Conservation (phyloP, 2,113 vertebrate genomes). For the Cinclus cinclus region DNA sequence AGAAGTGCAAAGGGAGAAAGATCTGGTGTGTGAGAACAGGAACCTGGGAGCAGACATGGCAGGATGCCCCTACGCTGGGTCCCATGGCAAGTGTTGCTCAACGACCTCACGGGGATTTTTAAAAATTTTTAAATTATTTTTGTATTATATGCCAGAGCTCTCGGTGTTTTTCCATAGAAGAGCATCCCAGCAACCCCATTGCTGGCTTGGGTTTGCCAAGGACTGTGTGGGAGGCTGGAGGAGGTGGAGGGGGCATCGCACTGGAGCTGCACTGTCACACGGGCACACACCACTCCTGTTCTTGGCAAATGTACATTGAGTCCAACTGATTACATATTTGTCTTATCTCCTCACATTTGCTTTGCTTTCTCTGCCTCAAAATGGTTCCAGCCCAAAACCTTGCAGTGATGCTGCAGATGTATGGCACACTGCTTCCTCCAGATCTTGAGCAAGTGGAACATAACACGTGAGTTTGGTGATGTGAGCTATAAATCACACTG, state of each 20-base stretch:
- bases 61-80: not conserved
- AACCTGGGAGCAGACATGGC: not conserved
- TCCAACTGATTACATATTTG: not conserved
- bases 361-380: not conserved
- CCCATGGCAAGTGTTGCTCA: not conserved
- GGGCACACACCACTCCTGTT: rapidly evolving
- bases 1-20: slow-evolving; percentile 57
- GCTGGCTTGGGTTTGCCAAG: not conserved
- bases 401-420: rapidly evolving
- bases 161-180: not conserved
- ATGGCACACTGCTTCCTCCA: rapidly evolving
- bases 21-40: not conserved
- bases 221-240: not conserved
- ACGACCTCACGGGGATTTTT: rapidly evolving
- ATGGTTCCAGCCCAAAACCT: not conserved
- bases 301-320: not conserved
- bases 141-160: not conserved
- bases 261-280: not conserved
- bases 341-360: not conserved
- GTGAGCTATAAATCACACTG: rapidly evolving
- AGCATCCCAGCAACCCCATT: not conserved
- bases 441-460: not conserved
- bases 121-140: not conserved
- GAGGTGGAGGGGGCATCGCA: not conserved
- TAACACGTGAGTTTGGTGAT: rapidly evolving